Evolutionary conservation across 1,140 invertebrate species (phyloP), one percentile per base, ranked within the genome.

Genomic region (Pseudomyrmex gracilis): DNA sequence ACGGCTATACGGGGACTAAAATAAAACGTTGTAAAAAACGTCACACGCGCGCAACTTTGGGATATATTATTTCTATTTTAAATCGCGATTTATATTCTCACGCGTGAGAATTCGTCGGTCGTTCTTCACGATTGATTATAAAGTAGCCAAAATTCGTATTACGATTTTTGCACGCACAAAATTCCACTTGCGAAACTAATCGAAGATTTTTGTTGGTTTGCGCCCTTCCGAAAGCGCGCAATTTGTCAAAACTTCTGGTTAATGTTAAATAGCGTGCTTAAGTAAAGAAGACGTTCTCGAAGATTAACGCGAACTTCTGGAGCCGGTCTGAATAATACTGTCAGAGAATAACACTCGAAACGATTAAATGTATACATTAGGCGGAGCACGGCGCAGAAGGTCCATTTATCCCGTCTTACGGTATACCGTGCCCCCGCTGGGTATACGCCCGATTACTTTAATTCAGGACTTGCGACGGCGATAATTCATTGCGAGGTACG

Each of bases 401-500:
- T 34, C 66, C 86, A 73, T 83, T 85, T 82, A 85, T 88, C 45
- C n/a, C 51, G 22, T 51, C 34, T 78, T 47, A 67, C 43, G 20
- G 20, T 34, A 7, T 73, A 57, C 34, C 17, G 64, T 82, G 51
- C 43, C 55, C 55, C 68, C 70, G 67, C 83, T 82, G 64, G 85
- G 86, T 74, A 87, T 78, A 73, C 73, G 73, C 58, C 70, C 74
- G 82, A 82, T 74, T 90, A 84, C 77, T 87, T 90, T 90, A 90
- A 91, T 91, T 91, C 76, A 61, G 74, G 87, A 55, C 63, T 87
- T 83, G 73, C 84, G 83, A 88, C 77, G 24, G 88, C 73, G 82
- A 91, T 91, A 91, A 86, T 91, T 91, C 85, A 91, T 85, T 70
- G 82, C 67, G 60, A 73, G 53, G 45, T 73, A 85, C 51, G 34